Evolutionary conservation across 2,888 invertebrate genomes (phyloP), one percentile per base, ranked within the genome.

Genomic region (Didymodactylos carnosus): DNA sequence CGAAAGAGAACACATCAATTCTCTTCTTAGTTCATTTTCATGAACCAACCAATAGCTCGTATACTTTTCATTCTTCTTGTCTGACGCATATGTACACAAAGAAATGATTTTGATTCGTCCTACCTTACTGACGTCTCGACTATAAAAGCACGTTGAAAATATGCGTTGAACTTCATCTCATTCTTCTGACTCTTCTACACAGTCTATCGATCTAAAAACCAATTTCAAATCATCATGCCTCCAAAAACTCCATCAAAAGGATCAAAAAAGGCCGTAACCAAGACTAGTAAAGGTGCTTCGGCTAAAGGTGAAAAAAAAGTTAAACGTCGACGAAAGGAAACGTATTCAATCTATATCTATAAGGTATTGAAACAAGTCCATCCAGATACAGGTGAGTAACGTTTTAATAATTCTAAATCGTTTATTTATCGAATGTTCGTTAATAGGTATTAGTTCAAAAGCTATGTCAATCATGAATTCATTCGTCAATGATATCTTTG

Each of bases 401-500:
- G n/a, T 40, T 39, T n/a, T 7, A 40, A 70, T 41, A 16, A 40
- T 35, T 69, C 39, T 25, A 11, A 69, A 19, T 13, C 16, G 39
- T 29, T 39, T 16, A 69, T 69, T 69, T 35, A 69, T 39, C 69
- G 39, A 69, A 7, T 80, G 81, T 73, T 80, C 80, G 6, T 79
- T 79, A 75, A 80, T 79, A 27, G 80, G 80, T 29, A 78, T 81
- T 69, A 78, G 78, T 71, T 76, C 76, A 77, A 80, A 80, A 78
- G 78, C 78, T 39, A 78, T 78, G 78, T 69, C 51, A 43, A 73
- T 70, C 14, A 72, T 72, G 62, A 77, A 77, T 62, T 71, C 62
- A 53, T 80, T 81, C 72, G 79, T 81, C 49, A 81, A 81, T 74
- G 80, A 81, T 75, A 78, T 80, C 73, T 81, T 81, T 75, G 81